Conservation (phyloP, 2,113 vertebrate species). For the Meleagris gallopavo region DNA sequence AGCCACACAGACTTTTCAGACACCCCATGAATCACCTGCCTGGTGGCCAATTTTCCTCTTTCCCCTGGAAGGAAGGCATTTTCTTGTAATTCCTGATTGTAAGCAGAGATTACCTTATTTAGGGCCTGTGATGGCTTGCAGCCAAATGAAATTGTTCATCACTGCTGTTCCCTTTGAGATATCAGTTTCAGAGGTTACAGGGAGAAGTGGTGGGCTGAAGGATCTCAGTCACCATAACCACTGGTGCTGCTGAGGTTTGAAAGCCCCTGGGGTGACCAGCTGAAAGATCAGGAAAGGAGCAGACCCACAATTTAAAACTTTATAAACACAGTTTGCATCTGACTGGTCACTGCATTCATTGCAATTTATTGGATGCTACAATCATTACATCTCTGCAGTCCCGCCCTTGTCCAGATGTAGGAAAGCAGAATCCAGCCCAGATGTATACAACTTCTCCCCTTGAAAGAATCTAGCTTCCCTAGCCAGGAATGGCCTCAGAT, state of each 20-base stretch:
- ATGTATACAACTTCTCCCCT: background rate
- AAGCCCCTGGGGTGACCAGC: background rate
- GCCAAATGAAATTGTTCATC: background rate
- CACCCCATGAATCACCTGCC: background rate
- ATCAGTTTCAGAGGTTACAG: background rate
- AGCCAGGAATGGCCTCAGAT: background rate
- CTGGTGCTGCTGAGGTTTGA: background rate
- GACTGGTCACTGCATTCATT: background rate
- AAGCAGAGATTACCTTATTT: background rate
- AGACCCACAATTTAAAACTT: background rate
- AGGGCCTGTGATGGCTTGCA: background rate
- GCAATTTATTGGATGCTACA: no score
- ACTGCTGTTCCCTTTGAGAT: background rate
- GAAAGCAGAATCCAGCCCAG: background rate
- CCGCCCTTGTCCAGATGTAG: background rate
- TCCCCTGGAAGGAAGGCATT: background rate
- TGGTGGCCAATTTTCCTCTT: background rate
- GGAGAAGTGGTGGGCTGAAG: background rate
- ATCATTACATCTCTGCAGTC: background rate
- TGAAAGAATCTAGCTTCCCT: background rate
- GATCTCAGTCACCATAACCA: background rate
- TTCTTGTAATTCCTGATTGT: background rate
- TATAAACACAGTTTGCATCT: fast-evolving
- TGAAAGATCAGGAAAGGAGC: background rate
- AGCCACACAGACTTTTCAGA: background rate